Evolutionary conservation across 2,888 invertebrate species (phyloP), one percentile per base, ranked within the genome.

Genomic region (Glaucopsyche alexis): DNA sequence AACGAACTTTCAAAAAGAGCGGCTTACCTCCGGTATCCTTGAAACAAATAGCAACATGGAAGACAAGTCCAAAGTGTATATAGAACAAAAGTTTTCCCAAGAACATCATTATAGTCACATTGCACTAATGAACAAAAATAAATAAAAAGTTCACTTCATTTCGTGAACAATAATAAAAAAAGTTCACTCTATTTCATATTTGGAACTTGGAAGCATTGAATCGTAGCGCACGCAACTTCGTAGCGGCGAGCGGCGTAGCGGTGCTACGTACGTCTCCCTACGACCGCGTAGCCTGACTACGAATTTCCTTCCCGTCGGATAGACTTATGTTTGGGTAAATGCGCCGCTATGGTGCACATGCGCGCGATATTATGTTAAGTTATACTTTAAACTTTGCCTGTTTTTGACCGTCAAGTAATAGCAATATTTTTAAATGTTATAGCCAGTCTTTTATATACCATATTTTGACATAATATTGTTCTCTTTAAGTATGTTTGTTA

Each of bases 11-110:
- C 2, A 19, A 29, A 69, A 69, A 69, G 0, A 29, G 2, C 11
- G 47, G 80, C 93, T 91, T 87, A 91, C 92, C 93, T 75, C 89
- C 86, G 77, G 86, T 84, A 84, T 93, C 92, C 86, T 92, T 91
- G 87, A 91, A 91, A 85, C 93, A 92, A 86, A 92, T 93, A 86
- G 91, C 93, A 85, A 90, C 87, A 82, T 92, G 91, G 88, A 93
- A 92, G 90, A 92, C 91, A 81, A 93, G 92, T 91, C 92, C 93
- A 79, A 93, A 92, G 80, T 92, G 89, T 87, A 90, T 82, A 84
- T 87, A 93, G 85, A 91, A 91, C 87, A 93, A 88, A 83, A 92
- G 85, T 89, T 90, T 92, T 83, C 87, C 87, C 83, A 91, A 88
- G 89, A 88, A 88, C 92, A 93, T 93, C 83, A 88, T 92, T 90